These are phyloP conservation scores for Microtus oregoni DNA, from an alignment of 2,113 vertebrate species.

Conservation along the genomic window DNA sequence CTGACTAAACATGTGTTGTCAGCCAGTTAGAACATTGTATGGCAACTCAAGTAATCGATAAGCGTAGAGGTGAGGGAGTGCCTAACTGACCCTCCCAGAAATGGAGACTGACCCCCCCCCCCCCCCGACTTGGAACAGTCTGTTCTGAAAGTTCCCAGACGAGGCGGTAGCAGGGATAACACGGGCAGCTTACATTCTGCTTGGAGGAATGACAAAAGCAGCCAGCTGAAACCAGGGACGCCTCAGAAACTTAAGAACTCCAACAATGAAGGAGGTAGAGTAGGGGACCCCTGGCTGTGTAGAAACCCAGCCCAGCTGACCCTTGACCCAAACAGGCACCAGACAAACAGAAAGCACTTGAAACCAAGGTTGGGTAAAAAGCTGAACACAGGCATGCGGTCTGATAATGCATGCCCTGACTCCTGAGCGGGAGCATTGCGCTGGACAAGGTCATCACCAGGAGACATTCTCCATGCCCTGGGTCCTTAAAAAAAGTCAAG, in stretches of 20 bases:
- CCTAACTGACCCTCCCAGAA: neutral
- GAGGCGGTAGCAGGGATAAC: too few species aligned
- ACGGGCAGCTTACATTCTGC: neutral
- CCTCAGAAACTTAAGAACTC: neutral
- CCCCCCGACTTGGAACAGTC: neutral
- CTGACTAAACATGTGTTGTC: neutral
- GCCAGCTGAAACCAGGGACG: neutral
- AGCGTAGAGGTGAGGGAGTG: neutral
- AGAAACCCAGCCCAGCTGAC: neutral
- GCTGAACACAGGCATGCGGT: neutral
- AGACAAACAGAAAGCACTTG: neutral
- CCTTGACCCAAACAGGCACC: neutral
- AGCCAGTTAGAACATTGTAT: neutral
- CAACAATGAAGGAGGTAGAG: neutral
- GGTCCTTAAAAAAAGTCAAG: neutral
- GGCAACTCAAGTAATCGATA: neutral
- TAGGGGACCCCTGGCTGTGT: neutral
- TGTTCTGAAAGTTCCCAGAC: neutral
- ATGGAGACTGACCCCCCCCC: neutral
- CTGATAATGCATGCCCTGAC: neutral
- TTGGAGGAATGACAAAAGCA: neutral
- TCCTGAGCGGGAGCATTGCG: neutral
- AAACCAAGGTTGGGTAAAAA: neutral
- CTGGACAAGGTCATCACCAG: neutral
- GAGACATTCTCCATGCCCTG: neutral